Conservation (phyloP, 1,140 invertebrate genomes). For the Uloborus diversus region DNA sequence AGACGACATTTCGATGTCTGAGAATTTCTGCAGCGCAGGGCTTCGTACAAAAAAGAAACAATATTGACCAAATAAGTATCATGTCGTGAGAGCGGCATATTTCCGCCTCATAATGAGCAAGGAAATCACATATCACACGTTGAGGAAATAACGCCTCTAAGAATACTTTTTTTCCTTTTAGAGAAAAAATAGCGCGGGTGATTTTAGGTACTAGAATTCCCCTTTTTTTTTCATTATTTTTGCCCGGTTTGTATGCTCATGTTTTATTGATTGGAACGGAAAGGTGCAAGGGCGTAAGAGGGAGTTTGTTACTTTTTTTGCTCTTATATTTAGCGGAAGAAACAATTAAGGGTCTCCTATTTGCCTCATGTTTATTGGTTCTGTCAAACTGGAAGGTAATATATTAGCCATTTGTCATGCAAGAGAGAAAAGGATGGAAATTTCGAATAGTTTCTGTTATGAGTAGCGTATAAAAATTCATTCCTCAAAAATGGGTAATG, state of each 20-base stretch:
- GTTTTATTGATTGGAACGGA: neutral
- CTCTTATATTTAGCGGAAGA: neutral
- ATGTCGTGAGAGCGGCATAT: slow-evolving; percentile 21
- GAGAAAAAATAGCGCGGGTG: neutral
- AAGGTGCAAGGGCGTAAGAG: neutral
- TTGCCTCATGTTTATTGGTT: neutral
- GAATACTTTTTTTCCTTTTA: neutral
- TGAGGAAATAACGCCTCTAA: slow-evolving; percentile 13
- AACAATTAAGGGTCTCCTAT: neutral
- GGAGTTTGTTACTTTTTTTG: neutral
- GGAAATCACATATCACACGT: slow-evolving; percentile 19
- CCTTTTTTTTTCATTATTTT: neutral
- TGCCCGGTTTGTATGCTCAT: neutral
- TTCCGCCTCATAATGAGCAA: slow-evolving; percentile 15
- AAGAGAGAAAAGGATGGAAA: too few species aligned
- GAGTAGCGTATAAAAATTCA: too few species aligned
- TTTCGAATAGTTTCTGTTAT: too few species aligned
- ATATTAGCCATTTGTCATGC: neutral
- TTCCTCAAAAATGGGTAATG: too few species aligned
- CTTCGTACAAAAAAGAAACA: too few species aligned
- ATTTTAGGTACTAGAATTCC: neutral
- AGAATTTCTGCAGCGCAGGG: too few species aligned
- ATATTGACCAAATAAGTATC: slow-evolving; percentile 26
- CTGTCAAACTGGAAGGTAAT: neutral
- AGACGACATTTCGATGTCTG: too few species aligned